Evolutionary conservation across 2,888 invertebrate genomes (phyloP).

Genomic region (Euzophera pinguis): DNA sequence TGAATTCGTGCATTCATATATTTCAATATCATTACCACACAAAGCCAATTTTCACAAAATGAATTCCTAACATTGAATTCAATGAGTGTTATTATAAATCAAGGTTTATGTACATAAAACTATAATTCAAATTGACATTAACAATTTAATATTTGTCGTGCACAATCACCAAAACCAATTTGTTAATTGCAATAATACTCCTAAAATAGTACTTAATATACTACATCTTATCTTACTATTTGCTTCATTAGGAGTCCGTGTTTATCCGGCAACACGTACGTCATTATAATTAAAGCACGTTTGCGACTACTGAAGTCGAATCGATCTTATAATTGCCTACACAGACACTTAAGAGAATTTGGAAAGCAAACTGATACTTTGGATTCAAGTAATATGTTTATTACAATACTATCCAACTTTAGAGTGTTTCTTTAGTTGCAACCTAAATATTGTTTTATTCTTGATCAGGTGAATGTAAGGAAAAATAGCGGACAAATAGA

Average conservation of each 20-base stretch:
- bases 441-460: no score
- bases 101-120: background rate
- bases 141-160: background rate
- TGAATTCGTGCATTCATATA: no score
- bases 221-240: constrained; percentile 8
- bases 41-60: no score
- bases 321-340: constrained; percentile 11
- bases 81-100: background rate
- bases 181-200: constrained; percentile 7
- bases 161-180: constrained; percentile 7
- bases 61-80: no score
- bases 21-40: no score
- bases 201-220: constrained; percentile 6
- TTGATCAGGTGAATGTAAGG: no score
- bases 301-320: constrained; percentile 18
- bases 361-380: no score
- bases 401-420: no score
- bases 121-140: background rate
- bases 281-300: constrained; percentile 20
- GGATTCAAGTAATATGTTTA: no score
- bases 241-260: constrained; percentile 12
- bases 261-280: constrained; percentile 8
- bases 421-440: no score
- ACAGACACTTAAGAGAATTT: background rate
- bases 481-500: no score